Conservation (phyloP, 2,113 vertebrate species). For the Thalassoma bifasciatum region DNA sequence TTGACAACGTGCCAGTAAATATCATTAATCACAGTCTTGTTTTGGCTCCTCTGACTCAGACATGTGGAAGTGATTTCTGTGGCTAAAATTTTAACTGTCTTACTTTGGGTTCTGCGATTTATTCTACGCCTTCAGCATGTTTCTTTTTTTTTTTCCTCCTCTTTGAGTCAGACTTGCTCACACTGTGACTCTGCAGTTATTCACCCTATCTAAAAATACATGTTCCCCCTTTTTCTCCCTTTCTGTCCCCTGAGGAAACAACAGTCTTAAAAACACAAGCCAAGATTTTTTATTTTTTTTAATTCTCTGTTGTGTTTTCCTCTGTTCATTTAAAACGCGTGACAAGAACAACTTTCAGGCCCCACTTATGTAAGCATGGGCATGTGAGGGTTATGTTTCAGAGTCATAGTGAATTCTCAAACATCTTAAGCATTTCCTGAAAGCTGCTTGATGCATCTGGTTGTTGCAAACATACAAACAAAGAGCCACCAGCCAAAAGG, state of each 20-base stretch:
- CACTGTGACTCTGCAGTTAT: slow-evolving; percentile 71
- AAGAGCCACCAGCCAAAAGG: slow-evolving; percentile 12
- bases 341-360: not conserved
- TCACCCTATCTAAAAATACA: slow-evolving; percentile 75
- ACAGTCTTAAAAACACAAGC: slow-evolving; percentile 32
- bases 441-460: not conserved
- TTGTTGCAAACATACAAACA: not conserved
- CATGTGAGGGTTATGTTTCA: not conserved
- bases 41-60: slow-evolving; percentile 56
- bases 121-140: slow-evolving; percentile 34
- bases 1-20: slow-evolving; percentile 69
- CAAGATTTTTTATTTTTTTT: not conserved
- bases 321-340: not conserved
- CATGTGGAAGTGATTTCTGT: slow-evolving; percentile 81
- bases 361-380: not conserved
- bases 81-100: slow-evolving; percentile 31
- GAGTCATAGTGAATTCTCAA: slow-evolving; percentile 18
- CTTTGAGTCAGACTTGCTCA: slow-evolving; percentile 54
- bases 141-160: slow-evolving; percentile 49
- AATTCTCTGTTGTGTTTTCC: slow-evolving; percentile 9
- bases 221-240: not conserved
- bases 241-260: slow-evolving; percentile 52
- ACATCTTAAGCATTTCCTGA: slow-evolving; percentile 44
- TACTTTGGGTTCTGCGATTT: slow-evolving; percentile 35
- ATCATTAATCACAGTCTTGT: slow-evolving; percentile 68